Base-by-base conservation (phyloP, 1,140 invertebrate genomes). In the Monomorium pharaonis region DNA sequence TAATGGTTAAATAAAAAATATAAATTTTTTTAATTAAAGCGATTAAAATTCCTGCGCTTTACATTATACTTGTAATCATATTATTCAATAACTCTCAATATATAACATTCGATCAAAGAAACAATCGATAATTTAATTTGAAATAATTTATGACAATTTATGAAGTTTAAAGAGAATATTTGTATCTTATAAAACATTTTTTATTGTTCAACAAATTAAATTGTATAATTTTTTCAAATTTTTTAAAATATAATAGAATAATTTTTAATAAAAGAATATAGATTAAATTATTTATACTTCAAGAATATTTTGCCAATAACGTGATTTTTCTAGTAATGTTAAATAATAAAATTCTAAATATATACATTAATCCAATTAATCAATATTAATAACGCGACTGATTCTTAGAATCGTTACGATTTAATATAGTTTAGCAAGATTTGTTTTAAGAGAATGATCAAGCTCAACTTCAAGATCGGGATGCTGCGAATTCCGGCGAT, bases 401-500 rank as follows among this genome's bases (percentile, higher is more conserved):
- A 80, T 54, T 54, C 4, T 30, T 6, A 42, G 58, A 49, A 65
- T 62, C n/a, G 7, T 56, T 60, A 33, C 16, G 14, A 33, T 42
- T 65, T 63, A n/a, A n/a, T 1, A 16, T 4, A 49, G 14, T 56
- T 78, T 69, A 67, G 24, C 24, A 80, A 81, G 21, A 72, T 72
- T 58, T 12, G 58, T 58, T 51, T 70, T 33, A 44, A 60, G 6
- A 60, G 30, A 72, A 56, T n/a, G 7, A 83, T 65, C 76, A 4
- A 78, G 58, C n/a, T 74, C 37, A 12, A 24, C 18, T 65, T 30
- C 30, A 70, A 81, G 72, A 30, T 81, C 33, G 18, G 51, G 24
- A 83, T 24, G 65, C 67, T 58, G 67, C 78, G 78, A 83, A 83
- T 83, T 83, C 67, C 78, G 78, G 42, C 51, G 14, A 83, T 33